Conservation (phyloP, 2,797 vertebrate species). For the Astyanax mexicanus region DNA sequence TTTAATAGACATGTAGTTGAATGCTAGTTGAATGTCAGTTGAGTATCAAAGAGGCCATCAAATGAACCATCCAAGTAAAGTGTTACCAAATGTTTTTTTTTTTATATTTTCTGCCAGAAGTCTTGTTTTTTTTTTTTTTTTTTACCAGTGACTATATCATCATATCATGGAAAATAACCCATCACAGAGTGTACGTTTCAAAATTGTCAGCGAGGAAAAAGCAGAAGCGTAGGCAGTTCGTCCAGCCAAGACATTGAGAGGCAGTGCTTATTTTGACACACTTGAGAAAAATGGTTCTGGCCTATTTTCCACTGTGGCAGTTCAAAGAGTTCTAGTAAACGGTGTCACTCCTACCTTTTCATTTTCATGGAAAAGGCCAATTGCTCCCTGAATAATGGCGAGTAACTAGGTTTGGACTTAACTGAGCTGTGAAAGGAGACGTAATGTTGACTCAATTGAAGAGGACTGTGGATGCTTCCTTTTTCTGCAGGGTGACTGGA, state of each 20-base stretch:
- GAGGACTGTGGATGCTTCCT: background rate
- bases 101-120: too few relatives aligned
- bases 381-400: slow-evolving; percentile 15
- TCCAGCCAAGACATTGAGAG: background rate
- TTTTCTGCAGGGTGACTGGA: background rate
- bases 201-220: background rate
- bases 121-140: too few relatives aligned
- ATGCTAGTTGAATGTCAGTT: too few relatives aligned
- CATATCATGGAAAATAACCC: background rate
- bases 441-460: background rate
- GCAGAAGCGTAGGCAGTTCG: background rate
- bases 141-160: too few relatives aligned
- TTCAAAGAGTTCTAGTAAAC: slow-evolving; percentile 31
- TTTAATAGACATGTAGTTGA: too few relatives aligned
- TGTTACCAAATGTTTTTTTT: too few relatives aligned
- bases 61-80: too few relatives aligned
- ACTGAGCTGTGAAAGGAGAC: slow-evolving; percentile 13
- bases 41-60: too few relatives aligned
- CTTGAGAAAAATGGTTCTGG: slow-evolving; percentile 13
- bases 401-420: slow-evolving; percentile 15
- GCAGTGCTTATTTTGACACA: slow-evolving; percentile 26
- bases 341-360: background rate
- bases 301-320: slow-evolving; percentile 37
- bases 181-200: background rate
- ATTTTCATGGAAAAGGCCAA: slow-evolving; percentile 15